phyloP scores from a whole-genome alignment of 2,888 invertebrate species.

The Sesamia inferens region DNA sequence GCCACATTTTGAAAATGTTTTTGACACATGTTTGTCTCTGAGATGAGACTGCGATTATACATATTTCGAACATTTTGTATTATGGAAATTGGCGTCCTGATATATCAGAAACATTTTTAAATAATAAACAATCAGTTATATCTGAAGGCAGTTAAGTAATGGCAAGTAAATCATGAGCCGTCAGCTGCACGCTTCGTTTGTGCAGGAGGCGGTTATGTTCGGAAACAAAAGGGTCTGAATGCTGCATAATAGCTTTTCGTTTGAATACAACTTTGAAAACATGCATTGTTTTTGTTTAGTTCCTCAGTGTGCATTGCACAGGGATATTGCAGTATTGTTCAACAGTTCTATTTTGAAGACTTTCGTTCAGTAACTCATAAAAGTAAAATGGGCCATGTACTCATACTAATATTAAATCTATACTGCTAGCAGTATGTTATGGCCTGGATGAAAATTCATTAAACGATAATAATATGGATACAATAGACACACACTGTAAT shows the following conservation, averaged over 20 bases:
- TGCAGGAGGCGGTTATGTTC: slow-evolving; percentile 42
- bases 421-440: neutral
- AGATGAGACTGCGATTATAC: no score
- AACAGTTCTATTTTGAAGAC: slow-evolving; percentile 2
- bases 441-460: slow-evolving; percentile 24
- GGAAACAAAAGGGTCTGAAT: slow-evolving; percentile 44
- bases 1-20: no score
- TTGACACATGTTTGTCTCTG: no score
- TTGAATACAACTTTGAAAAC: neutral
- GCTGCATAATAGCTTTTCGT: slow-evolving; percentile 51
- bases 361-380: neutral
- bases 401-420: neutral
- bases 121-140: neutral
- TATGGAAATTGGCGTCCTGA: neutral
- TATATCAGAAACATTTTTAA: neutral
- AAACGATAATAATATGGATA: slow-evolving; percentile 14
- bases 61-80: no score
- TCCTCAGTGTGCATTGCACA: neutral
- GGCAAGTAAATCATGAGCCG: slow-evolving; percentile 13
- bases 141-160: neutral
- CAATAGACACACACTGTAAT: slow-evolving; percentile 19
- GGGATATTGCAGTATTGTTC: slow-evolving; percentile 5
- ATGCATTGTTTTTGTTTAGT: slow-evolving; percentile 17
- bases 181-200: slow-evolving; percentile 26
- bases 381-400: neutral